Evolutionary conservation across 2,888 invertebrate genomes (phyloP).

Genomic region (Drosophila setosimentum): DNA sequence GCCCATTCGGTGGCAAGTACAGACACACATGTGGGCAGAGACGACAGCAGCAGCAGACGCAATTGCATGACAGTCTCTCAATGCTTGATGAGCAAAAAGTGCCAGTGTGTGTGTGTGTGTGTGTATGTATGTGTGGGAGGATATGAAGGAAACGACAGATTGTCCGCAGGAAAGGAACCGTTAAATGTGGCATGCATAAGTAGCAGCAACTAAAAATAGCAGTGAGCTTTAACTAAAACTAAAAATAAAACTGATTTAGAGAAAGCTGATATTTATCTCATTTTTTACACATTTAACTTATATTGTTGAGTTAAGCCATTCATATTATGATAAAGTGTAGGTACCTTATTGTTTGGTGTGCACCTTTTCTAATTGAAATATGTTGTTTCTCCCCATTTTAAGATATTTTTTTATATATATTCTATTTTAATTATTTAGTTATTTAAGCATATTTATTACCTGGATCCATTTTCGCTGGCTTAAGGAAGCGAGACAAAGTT

Average conservation of each 20-base stretch:
- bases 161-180: constrained; percentile 11
- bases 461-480: too few relatives aligned
- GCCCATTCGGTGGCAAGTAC: constrained; percentile 35
- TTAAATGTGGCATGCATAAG: constrained; percentile 29
- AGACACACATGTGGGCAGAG: constrained; percentile 40
- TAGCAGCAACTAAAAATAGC: constrained; percentile 16
- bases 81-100: constrained; percentile 52
- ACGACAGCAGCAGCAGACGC: constrained; percentile 1
- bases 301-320: neutral
- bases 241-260: neutral
- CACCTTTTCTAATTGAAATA: neutral
- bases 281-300: neutral
- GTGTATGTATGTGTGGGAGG: constrained; percentile 28
- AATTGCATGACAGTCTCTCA: constrained; percentile 50
- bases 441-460: neutral
- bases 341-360: neutral
- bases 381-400: too few relatives aligned
- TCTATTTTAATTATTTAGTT: neutral
- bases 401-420: neutral
- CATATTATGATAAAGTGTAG: neutral
- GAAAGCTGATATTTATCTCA: neutral
- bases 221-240: constrained; percentile 9
- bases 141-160: constrained; percentile 16
- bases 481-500: neutral
- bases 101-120: neutral